Evolutionary conservation across 2,888 invertebrate genomes (phyloP).

Genomic region (Cantharis flavilabris): DNA sequence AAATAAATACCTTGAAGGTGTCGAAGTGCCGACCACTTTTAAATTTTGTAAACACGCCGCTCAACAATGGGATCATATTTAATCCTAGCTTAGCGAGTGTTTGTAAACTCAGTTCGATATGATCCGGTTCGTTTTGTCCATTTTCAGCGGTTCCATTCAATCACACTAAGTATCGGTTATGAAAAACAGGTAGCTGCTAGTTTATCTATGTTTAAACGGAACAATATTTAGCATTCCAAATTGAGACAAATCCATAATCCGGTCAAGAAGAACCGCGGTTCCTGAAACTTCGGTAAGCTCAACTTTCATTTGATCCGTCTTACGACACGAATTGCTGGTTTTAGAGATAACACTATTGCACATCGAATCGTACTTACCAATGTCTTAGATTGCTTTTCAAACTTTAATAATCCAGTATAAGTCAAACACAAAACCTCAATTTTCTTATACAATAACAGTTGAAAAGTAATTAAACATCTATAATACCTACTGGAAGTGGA

Average conservation of each 20-base stretch:
- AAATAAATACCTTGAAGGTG: conserved; percentile 26
- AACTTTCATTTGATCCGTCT: conserved; percentile 34
- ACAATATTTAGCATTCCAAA: conserved; percentile 11
- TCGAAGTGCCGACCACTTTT: conserved; percentile 27
- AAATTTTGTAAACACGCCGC: conserved; percentile 21
- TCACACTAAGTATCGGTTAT: neutral
- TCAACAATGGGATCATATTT: conserved; percentile 33
- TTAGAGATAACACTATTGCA: conserved; percentile 38
- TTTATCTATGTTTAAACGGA: neutral
- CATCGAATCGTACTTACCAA: conserved; percentile 32
- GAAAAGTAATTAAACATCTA: neutral
- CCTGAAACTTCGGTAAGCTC: conserved; percentile 37
- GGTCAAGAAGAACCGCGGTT: conserved; percentile 29
- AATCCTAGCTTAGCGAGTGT: conserved; percentile 28
- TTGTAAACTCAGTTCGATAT: conserved; percentile 33
- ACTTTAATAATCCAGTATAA: conserved; percentile 28
- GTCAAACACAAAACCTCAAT: neutral
- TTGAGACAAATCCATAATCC: conserved; percentile 22
- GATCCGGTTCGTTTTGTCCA: conserved; percentile 19
- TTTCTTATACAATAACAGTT: neutral
- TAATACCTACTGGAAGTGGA: neutral
- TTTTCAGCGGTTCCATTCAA: conserved; percentile 13
- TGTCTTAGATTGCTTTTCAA: conserved; percentile 33
- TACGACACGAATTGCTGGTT: conserved; percentile 38
- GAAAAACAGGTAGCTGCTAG: neutral